Evolutionary conservation across 2,113 vertebrate genomes (phyloP).

Genomic region (Labeo catla): DNA sequence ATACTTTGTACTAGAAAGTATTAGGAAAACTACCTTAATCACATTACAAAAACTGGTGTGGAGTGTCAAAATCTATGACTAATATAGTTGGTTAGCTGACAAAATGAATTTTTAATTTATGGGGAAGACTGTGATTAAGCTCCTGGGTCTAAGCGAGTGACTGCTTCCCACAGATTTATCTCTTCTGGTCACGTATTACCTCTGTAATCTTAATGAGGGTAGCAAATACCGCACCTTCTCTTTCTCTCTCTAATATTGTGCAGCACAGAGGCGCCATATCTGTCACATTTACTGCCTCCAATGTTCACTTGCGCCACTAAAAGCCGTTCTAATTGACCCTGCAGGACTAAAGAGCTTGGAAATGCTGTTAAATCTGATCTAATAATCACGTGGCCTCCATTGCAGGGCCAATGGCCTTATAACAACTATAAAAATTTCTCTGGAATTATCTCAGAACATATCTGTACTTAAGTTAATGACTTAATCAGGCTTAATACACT

Average conservation of each 20-base stretch:
- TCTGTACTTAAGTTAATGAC: conserved; percentile 33
- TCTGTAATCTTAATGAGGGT: conserved; percentile 45
- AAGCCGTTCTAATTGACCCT: conserved; percentile 38
- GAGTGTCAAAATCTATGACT: conserved; percentile 1
- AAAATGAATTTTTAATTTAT: neutral
- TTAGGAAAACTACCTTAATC: neutral
- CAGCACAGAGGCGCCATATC: neutral
- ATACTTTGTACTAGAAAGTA: neutral
- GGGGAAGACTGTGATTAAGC: neutral
- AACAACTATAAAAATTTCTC: neutral
- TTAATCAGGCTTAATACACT: conserved; percentile 13
- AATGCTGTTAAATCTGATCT: conserved; percentile 39
- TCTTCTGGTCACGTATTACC: neutral
- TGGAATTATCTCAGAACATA: conserved; percentile 27
- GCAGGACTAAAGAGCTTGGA: neutral
- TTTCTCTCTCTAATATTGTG: conserved; percentile 16
- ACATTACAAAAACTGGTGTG: neutral
- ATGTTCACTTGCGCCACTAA: conserved; percentile 13
- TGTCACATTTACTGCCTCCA: conserved; percentile 6
- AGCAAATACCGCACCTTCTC: conserved; percentile 10
- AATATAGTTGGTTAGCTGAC: neutral
- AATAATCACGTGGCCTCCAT: conserved; percentile 40
- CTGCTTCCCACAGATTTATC: conserved; percentile 16
- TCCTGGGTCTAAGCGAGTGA: neutral
- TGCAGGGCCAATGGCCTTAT: neutral